Base-by-base conservation (phyloP, 2,888 invertebrate species). In the Chydorus sphaericus region DNA sequence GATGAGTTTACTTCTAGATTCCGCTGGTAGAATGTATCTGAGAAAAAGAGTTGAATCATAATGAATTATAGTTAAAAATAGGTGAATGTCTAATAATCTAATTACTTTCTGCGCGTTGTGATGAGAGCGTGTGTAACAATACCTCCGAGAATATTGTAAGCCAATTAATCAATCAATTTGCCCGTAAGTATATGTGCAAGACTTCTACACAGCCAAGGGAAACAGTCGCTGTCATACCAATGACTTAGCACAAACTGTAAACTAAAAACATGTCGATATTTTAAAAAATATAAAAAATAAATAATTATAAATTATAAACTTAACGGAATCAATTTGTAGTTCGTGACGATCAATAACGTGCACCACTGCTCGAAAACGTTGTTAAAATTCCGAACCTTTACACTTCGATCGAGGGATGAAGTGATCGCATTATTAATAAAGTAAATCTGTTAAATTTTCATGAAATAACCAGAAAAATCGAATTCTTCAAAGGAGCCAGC, bases 311-410 rank as follows among this genome's bases (percentile, higher is more conserved):
- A 20, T 18, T 44, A 56, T 50, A 62, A 67, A 85, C 85, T 85
- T 84, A 50, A 97, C 86, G 23, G 84, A 81, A 69, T 97, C 96
- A 58, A 97, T 90, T 63, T 92, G 91, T 58, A 94, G 73, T 67
- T 97, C 97, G 67, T 96, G 93, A 8, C 94, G 75, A 66, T 94
- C 91, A 61, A 97, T 93, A 38, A 89, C 88, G 67, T 93, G 92
- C 0, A 94, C 93, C 70, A n/a, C n/a, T 94, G 92, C 67, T 97
- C 96, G 66, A 94, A 92, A 61, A 97, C 96, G 69, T 97, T 97
- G 69, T 96, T 93, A 57, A 98, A 92, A 69, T 97, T 97, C 97
- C 97, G 97, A 5, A 96, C 92, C 76, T 97, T 97, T 7, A 97
- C 94, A 0, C 93, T 92, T 59, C 96, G 79, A 70, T 98, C 97